phyloP scores from a whole-genome alignment of 2,113 vertebrate genomes.

The Antennarius striatus region DNA sequence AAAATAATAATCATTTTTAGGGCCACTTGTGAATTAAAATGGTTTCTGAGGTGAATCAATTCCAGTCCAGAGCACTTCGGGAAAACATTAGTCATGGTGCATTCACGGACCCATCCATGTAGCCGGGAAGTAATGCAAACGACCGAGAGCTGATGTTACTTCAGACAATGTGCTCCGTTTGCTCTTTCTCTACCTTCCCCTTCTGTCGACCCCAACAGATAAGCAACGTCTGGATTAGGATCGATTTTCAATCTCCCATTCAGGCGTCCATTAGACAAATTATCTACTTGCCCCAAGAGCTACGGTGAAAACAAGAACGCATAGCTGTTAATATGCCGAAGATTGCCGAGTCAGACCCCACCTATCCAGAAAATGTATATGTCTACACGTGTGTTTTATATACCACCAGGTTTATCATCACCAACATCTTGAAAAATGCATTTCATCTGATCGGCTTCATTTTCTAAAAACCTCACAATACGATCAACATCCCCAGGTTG shows the following conservation, averaged over 20 bases:
- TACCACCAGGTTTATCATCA: too few relatives aligned
- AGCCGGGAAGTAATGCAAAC: slow-evolving; percentile 34
- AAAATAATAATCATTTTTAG: not conserved
- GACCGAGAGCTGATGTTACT: slow-evolving; percentile 47
- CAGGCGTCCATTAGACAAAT: slow-evolving; percentile 54
- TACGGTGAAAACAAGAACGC: slow-evolving; percentile 16
- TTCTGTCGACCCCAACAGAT: slow-evolving; percentile 37
- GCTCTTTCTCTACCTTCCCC: slow-evolving; percentile 18
- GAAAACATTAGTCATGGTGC: slow-evolving; percentile 49
- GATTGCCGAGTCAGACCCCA: too few relatives aligned
- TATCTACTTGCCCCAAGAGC: slow-evolving; percentile 25
- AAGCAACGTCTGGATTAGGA: slow-evolving; percentile 37
- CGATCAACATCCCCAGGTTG: too few relatives aligned
- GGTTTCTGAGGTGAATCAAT: slow-evolving; percentile 25
- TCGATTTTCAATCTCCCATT: slow-evolving; percentile 48
- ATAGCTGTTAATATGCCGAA: too few relatives aligned
- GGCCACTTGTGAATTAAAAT: not conserved
- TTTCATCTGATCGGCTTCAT: too few relatives aligned
- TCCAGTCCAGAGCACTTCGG: slow-evolving; percentile 39
- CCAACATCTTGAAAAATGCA: too few relatives aligned
- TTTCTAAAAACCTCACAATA: too few relatives aligned
- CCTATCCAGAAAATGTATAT: too few relatives aligned
- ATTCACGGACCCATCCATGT: slow-evolving; percentile 34
- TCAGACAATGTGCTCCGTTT: slow-evolving; percentile 48
- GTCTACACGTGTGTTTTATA: too few relatives aligned